Conservation (phyloP, 2,888 invertebrate genomes). For the Polietes domitor region DNA sequence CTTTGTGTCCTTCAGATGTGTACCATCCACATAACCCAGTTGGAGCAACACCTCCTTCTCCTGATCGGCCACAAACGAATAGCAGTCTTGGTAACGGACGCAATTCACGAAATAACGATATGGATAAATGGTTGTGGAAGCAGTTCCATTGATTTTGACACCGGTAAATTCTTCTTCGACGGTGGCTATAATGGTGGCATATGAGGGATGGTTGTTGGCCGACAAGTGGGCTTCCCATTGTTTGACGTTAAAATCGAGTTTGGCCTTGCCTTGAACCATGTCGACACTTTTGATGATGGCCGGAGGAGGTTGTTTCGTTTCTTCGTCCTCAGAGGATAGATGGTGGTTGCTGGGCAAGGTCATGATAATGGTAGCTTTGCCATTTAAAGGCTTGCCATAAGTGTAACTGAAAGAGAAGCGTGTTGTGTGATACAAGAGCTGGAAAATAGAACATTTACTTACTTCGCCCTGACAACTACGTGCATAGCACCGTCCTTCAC, state of each 20-base stretch:
- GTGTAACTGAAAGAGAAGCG: constrained; percentile 86
- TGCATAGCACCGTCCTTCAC: constrained; percentile 90
- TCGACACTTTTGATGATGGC: constrained; percentile 70
- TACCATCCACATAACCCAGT: constrained; percentile 86
- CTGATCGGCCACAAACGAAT: constrained; percentile 94
- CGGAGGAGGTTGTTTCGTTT: constrained; percentile 70
- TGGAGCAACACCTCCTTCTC: constrained; percentile 91
- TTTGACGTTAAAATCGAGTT: constrained; percentile 75
- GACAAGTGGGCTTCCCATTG: constrained; percentile 71
- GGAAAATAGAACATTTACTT: constrained; percentile 61
- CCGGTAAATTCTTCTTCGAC: constrained; percentile 94
- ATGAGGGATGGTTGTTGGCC: constrained; percentile 62
- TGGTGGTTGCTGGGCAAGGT: constrained; percentile 81
- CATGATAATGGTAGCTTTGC: constrained; percentile 87
- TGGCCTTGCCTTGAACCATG: constrained; percentile 77
- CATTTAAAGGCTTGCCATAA: constrained; percentile 90
- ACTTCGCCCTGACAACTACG: constrained; percentile 84
- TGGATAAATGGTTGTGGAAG: constrained; percentile 88
- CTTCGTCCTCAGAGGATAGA: constrained; percentile 42
- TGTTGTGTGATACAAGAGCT: too few species aligned
- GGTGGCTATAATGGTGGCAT: constrained; percentile 87
- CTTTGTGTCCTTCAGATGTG: constrained; percentile 84
- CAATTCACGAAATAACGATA: constrained; percentile 89
- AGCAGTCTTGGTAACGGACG: constrained; percentile 86
- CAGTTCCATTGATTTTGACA: constrained; percentile 90